Conservation (phyloP, 2,888 invertebrate species). For the Podotricha telesiphe region DNA sequence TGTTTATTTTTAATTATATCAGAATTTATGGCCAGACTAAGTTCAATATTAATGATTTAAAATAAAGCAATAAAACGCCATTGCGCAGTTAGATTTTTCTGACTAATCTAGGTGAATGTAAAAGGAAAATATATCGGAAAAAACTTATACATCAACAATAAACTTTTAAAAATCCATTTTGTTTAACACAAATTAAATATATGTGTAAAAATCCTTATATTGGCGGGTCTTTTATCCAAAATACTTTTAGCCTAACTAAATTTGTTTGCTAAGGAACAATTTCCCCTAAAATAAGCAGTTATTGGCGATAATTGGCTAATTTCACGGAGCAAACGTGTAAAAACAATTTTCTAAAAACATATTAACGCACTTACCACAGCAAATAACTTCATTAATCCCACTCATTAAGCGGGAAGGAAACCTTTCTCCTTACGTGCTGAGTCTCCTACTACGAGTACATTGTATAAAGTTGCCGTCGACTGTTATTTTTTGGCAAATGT, state of each 20-base stretch:
- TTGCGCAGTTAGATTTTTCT: too few species aligned
- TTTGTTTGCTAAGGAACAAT: not conserved
- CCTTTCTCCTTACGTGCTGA: constrained; percentile 20
- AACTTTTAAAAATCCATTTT: too few species aligned
- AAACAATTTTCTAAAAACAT: constrained; percentile 13
- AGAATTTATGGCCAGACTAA: too few species aligned
- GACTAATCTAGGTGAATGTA: too few species aligned
- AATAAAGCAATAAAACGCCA: too few species aligned
- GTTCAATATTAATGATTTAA: too few species aligned
- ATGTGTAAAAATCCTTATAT: too few species aligned
- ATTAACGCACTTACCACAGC: constrained; percentile 15
- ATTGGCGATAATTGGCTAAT: constrained; percentile 3
- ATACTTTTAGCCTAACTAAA: not conserved
- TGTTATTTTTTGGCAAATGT: constrained; percentile 23
- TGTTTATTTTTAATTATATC: too few species aligned
- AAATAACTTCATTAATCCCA: constrained; percentile 25
- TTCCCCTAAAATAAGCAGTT: constrained; percentile 3
- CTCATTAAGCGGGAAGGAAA: constrained; percentile 20
- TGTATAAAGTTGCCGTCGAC: constrained; percentile 19
- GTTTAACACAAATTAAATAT: too few species aligned
- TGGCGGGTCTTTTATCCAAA: not conserved
- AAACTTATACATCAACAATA: too few species aligned
- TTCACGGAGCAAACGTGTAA: constrained; percentile 9
- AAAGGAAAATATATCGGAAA: too few species aligned
- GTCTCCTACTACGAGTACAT: constrained; percentile 21